A percentile compares a stretch with the other conserved stretches of the same genome.
These are phyloP conservation scores for Pedionomus torquatus DNA, from an alignment of 2,113 vertebrate genomes.

Conservation along the genomic window DNA sequence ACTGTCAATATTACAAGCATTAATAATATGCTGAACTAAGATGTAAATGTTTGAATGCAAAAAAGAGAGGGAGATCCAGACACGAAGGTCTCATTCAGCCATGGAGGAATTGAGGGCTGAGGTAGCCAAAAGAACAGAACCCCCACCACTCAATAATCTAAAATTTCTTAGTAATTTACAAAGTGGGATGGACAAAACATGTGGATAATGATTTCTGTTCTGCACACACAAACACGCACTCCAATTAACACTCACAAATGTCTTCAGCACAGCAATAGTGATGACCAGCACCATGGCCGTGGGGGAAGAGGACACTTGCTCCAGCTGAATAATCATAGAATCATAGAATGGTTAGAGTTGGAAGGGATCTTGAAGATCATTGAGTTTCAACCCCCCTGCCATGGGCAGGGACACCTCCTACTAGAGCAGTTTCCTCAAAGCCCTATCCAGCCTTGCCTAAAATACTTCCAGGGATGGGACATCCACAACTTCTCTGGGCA, in stretches of 20 bases:
- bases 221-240: neutral
- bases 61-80: neutral
- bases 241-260: neutral
- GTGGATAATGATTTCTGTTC: neutral
- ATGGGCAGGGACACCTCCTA: too few relatives aligned
- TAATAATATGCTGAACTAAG: neutral
- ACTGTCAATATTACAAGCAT: neutral
- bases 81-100: neutral
- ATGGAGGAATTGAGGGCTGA: neutral
- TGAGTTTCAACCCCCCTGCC: too few relatives aligned
- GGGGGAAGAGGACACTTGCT: neutral
- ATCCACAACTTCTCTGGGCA: too few relatives aligned
- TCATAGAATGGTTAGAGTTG: too few relatives aligned
- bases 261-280: accelerated
- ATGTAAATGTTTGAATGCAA: neutral
- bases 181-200: accelerated
- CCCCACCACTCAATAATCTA: neutral
- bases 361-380: too few relatives aligned
- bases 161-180: neutral
- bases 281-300: too few relatives aligned
- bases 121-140: neutral
- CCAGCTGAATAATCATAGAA: too few relatives aligned
- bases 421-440: too few relatives aligned
- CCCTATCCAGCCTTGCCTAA: too few relatives aligned
- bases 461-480: too few relatives aligned